These are phyloP conservation scores for Micromussa lordhowensis DNA, from an alignment of 92 coral and sea anemone species.

Conservation along the genomic window DNA sequence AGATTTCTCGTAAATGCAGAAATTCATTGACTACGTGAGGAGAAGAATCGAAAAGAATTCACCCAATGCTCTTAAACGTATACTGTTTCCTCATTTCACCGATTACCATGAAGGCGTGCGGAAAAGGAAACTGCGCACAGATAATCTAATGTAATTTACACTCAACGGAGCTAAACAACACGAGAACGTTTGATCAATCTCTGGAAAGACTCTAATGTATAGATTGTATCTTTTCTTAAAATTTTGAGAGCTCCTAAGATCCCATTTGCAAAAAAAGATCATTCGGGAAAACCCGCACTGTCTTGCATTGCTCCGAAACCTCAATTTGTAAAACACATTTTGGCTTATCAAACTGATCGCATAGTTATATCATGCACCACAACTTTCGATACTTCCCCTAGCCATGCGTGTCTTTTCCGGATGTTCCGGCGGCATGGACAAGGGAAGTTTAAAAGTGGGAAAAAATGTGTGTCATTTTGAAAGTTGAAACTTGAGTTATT, in stretches of 20 bases:
- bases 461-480: background rate
- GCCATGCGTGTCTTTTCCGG: background rate
- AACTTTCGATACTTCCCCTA: background rate
- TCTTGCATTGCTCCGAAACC: background rate
- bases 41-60: conserved; percentile 9
- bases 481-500: background rate
- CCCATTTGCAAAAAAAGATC: background rate
- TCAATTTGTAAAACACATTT: background rate
- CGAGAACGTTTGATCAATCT: background rate
- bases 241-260: background rate
- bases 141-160: conserved; percentile 11
- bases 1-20: background rate
- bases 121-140: background rate
- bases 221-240: background rate
- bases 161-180: conserved; percentile 4
- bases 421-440: background rate
- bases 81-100: conserved; percentile 7
- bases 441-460: too few species aligned
- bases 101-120: conserved; percentile 4
- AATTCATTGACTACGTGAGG: background rate
- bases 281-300: background rate
- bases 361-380: background rate
- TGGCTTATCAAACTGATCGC: background rate
- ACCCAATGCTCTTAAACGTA: background rate
- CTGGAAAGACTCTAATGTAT: background rate